Evolutionary conservation across 1,140 invertebrate species (phyloP).

Genomic region (Stenopsyche tienmushanensis): DNA sequence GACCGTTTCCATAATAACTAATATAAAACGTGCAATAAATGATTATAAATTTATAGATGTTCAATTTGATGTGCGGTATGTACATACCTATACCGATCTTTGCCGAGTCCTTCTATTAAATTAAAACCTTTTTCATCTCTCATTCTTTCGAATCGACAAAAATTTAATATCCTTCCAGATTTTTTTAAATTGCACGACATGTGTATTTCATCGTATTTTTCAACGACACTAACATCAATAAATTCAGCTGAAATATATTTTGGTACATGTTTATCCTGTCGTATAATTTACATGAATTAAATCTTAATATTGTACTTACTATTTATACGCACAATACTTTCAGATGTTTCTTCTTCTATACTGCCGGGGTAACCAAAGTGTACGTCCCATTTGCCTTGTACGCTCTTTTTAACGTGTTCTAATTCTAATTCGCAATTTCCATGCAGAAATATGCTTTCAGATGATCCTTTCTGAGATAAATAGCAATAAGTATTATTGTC

Average conservation of each 20-base stretch:
- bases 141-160: constrained; percentile 53
- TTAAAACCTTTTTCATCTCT: constrained; percentile 48
- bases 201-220: too few relatives aligned
- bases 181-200: constrained; percentile 52
- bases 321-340: constrained; percentile 44
- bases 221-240: constrained; percentile 44
- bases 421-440: constrained; percentile 47
- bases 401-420: constrained; percentile 46
- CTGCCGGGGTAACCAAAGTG: constrained; percentile 46
- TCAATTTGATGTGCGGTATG: neutral
- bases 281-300: constrained; percentile 5
- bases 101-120: constrained; percentile 50
- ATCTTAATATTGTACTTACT: constrained; percentile 39
- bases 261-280: neutral
- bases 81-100: constrained; percentile 48
- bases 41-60: too few relatives aligned
- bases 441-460: constrained; percentile 45
- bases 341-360: constrained; percentile 44
- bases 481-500: constrained; percentile 20
- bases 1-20: constrained; percentile 53
- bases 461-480: constrained; percentile 30
- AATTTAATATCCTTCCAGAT: constrained; percentile 48
- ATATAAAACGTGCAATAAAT: too few relatives aligned
- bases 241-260: constrained; percentile 45
- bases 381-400: constrained; percentile 49